phyloP scores from a whole-genome alignment of 2,113 vertebrate genomes.

The Rostratula benghalensis region DNA sequence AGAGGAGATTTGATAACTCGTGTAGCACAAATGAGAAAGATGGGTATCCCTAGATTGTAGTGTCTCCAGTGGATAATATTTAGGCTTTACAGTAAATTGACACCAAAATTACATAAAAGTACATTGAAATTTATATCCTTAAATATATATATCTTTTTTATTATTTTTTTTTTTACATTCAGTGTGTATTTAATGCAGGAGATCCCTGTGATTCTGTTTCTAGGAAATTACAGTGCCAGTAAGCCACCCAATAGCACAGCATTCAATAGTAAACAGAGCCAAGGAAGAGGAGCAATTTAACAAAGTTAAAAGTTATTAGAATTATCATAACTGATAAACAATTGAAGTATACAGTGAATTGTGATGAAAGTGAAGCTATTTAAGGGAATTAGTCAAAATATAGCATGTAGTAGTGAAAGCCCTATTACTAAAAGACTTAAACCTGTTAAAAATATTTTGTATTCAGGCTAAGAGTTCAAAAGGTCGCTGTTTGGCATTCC shows the following conservation, averaged over 20 bases:
- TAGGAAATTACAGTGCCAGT: neutral
- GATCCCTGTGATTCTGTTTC: neutral
- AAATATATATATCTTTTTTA: no score
- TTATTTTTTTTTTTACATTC: neutral
- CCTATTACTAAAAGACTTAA: neutral
- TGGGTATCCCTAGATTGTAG: neutral
- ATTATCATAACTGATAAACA: neutral
- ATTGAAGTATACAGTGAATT: neutral
- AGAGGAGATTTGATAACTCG: neutral
- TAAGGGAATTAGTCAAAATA: neutral
- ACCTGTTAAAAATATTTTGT: slow-evolving; percentile 30
- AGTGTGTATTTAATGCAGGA: neutral
- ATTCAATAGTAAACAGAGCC: neutral
- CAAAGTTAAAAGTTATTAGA: neutral
- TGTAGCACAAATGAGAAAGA: neutral
- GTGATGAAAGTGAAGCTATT: neutral
- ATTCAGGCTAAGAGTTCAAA: neutral
- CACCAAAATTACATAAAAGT: neutral
- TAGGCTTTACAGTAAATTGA: neutral
- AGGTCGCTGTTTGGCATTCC: slow-evolving; percentile 16
- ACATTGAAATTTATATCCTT: neutral
- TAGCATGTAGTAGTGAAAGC: neutral
- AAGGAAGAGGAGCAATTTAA: neutral
- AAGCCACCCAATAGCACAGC: neutral
- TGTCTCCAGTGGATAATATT: neutral